Evolutionary conservation across 2,113 vertebrate genomes (phyloP), one percentile per base, ranked within the genome.

Genomic region (Pelobates fuscus): DNA sequence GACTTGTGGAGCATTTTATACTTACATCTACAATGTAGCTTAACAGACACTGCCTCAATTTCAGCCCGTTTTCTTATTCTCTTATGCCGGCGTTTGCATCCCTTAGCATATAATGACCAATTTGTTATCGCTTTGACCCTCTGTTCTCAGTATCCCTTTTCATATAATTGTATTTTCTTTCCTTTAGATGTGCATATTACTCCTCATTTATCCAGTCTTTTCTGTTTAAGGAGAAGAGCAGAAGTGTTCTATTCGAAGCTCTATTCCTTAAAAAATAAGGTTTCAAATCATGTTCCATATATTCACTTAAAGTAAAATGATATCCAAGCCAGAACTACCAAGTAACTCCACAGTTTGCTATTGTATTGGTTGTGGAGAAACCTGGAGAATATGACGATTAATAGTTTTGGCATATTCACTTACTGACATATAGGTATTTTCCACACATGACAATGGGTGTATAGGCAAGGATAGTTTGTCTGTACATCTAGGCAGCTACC

Each of bases 1-100:
- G 87, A 88, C 89, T 93, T 91, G 91, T 89, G 89, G 89, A 90
- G 87, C 90, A 83, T 92, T 92, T 91, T 91, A 92, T 83, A 91
- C 89, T 92, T 91, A 92, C 87, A 92, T 87, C 85, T 85, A 7
- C 86, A 80, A 84, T 18, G 0, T 81, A 86, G 86, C 81, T 84
- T 87, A 79, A 84, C 83, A 80, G 78, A 83, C 65, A 77, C 77
- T 80, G 69, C 14, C 72, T 78, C 29, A 37, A 77, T 78, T 55
- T 68, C 79, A 32, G 25, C 59, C 24, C 18, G 12, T 71, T 81
- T 75, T 78, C 29, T 37, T 73, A 77, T 77, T 78, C 29, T 43
- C 76, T 79, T 49, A 67, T 43, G 21, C 55, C 85, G 83, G 84
- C 88, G 82, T 78, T 82, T 78, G 82, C 78, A 90, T 88, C 86